Conservation (phyloP, 2,113 vertebrate genomes). For the Cathartes aura region DNA sequence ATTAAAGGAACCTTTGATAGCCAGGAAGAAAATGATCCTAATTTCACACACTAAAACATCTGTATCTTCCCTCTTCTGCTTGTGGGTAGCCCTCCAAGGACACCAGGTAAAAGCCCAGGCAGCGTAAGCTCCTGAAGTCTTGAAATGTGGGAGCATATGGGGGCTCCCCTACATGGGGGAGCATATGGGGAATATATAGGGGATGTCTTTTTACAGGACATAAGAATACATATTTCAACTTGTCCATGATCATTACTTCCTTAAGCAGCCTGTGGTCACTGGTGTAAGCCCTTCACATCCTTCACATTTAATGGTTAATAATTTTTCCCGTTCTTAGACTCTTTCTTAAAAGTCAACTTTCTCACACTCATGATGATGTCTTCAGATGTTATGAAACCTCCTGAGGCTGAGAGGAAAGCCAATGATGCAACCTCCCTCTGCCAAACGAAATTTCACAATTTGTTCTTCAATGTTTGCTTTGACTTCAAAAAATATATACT, state of each 20-base stretch:
- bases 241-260: neutral
- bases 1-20: neutral
- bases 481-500: slow-evolving; percentile 49
- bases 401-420: slow-evolving; percentile 49
- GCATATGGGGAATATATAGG: neutral
- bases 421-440: slow-evolving; percentile 62
- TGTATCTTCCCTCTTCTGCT: neutral
- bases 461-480: slow-evolving; percentile 73
- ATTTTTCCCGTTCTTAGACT: neutral
- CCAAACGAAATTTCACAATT: slow-evolving; percentile 75
- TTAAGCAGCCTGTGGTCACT: neutral
- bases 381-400: slow-evolving; percentile 76
- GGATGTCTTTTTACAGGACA: neutral
- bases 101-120: neutral
- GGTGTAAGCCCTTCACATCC: neutral
- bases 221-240: neutral
- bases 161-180: accelerated
- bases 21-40: neutral
- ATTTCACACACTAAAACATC: neutral
- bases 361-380: slow-evolving; percentile 64
- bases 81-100: neutral
- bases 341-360: slow-evolving; percentile 65
- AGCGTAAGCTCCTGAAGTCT: neutral
- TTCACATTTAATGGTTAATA: slow-evolving; percentile 32
- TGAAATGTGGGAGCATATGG: neutral